Evolutionary conservation across 2,113 vertebrate genomes (phyloP).

Genomic region (Aramus guarauna): DNA sequence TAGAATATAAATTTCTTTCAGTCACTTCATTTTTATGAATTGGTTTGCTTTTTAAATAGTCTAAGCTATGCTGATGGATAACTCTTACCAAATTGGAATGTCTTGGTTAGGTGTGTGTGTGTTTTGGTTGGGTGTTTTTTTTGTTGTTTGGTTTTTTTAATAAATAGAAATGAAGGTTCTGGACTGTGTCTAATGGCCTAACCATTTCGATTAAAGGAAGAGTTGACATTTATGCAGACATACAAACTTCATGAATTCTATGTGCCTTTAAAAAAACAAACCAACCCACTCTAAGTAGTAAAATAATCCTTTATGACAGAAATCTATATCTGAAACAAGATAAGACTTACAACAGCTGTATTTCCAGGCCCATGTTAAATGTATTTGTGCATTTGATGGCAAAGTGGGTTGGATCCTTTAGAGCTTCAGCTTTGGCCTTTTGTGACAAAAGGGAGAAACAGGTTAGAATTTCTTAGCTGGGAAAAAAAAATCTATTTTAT

Average conservation of each 20-base stretch:
- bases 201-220: background rate
- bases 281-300: background rate
- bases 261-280: background rate
- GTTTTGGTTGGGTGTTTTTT: background rate
- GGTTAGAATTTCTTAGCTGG: background rate
- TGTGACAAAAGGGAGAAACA: background rate
- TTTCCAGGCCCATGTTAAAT: background rate
- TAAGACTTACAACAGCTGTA: background rate
- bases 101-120: background rate
- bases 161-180: background rate
- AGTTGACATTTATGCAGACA: background rate
- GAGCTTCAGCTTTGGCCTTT: background rate
- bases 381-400: background rate
- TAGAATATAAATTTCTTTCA: background rate
- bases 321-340: background rate
- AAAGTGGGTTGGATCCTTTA: background rate
- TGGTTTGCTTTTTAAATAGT: background rate
- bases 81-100: background rate
- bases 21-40: background rate
- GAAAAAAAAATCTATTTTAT: background rate
- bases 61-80: background rate
- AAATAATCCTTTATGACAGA: background rate
- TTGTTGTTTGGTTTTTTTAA: background rate
- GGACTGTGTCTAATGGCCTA: background rate
- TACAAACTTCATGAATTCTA: accelerated